Base-by-base conservation (phyloP, 2,888 invertebrate species). In the Omphaloscelis lunosa region DNA sequence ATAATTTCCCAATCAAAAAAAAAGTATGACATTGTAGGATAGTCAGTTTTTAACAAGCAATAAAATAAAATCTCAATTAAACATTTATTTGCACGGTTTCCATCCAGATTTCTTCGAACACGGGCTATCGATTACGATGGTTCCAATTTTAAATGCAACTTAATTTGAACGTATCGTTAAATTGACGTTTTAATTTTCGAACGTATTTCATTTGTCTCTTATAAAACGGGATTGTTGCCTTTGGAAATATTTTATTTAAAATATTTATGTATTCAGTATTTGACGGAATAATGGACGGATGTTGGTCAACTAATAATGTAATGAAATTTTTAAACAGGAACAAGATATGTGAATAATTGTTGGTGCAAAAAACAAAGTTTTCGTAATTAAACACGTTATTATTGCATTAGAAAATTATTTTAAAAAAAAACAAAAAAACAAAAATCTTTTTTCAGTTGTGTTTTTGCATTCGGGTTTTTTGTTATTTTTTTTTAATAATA, bases 91-190 rank as follows among this genome's bases (percentile, higher is more conserved):
- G 9, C n/a, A 45, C n/a, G 20, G 45, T 15, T 68, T 63, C 29
- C 51, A 63, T 34, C 41, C 63, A 65, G n/a, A 69, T 63, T 29
- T 39, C 12, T 65, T 41, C 15, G 29, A 39, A 56, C 56, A 20
- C 20, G 34, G 56, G 61, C 76, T 66, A 80, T 75, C 45, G 61
- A 77, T 76, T 70, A 61, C 83, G 53, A 17, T 72, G 34, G 23
- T 82, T 70, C 39, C 80, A 76, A 80, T 62, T 76, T 70, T 62
- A 82, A 67, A 82, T 20, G 83, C 41, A 56, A 80, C 15, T 20
- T 68, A 63, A 81, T 65, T 74, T 45, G 34, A 51, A 68, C 56
- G 27, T 53, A 9, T 45, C 29, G 61, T 62, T 62, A 53, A 68
- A 79, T 51, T 53, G 68, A 59, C 29, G 17, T 69, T 80, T 82